phyloP scores from a whole-genome alignment of 2,797 vertebrate species.

The Synanceia verrucosa region DNA sequence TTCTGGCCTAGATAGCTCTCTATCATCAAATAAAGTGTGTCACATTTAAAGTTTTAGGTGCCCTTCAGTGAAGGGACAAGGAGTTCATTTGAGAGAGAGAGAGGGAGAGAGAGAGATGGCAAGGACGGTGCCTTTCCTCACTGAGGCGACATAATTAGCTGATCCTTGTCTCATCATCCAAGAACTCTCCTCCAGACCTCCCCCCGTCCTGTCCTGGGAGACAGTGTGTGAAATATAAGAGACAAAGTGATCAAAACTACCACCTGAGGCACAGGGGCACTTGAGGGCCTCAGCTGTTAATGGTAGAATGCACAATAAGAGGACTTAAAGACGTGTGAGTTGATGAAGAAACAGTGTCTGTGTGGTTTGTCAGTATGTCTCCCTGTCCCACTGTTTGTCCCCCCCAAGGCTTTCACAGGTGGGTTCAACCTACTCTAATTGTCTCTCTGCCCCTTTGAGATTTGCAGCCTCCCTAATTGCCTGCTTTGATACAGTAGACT shows the following conservation, averaged over 20 bases:
- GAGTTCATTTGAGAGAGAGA: conserved; percentile 26
- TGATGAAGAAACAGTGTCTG: background rate
- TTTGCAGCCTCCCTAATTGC: conserved; percentile 23
- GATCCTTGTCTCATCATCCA: conserved; percentile 53
- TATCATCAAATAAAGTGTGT: conserved; percentile 32
- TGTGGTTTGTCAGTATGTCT: background rate
- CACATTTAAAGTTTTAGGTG: conserved; percentile 38
- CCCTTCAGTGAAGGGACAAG: conserved; percentile 31
- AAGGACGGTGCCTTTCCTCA: conserved; percentile 35
- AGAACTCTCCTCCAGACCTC: conserved; percentile 46
- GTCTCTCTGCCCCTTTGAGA: conserved; percentile 23
- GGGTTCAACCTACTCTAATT: conserved; percentile 36
- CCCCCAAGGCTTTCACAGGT: conserved; percentile 23
- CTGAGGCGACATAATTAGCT: conserved; percentile 52
- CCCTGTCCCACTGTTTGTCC: conserved; percentile 11
- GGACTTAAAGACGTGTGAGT: background rate
- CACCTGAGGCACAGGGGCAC: background rate
- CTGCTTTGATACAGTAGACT: conserved; percentile 17
- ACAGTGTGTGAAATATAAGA: conserved; percentile 5
- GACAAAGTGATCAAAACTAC: conserved; percentile 21
- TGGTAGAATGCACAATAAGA: conserved; percentile 17
- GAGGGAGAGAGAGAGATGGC: conserved; percentile 11
- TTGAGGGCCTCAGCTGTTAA: background rate
- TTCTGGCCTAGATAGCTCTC: conserved; percentile 38
- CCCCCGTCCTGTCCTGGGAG: conserved; percentile 8